Conservation (phyloP, 2,888 invertebrate species). For the Myopa tessellatipennis region DNA sequence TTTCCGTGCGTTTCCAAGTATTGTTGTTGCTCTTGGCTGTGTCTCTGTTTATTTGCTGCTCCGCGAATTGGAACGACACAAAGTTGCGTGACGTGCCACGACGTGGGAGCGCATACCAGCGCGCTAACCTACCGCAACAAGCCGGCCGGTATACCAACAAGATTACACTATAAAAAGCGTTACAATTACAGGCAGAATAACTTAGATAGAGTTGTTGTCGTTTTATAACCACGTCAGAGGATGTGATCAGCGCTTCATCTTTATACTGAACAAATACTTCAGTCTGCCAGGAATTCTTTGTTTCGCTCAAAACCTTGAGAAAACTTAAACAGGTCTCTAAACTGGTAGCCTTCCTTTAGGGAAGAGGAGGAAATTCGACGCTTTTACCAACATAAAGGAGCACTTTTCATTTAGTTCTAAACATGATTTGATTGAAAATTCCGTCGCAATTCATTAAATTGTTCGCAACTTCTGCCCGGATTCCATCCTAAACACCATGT, state of each 20-base stretch:
- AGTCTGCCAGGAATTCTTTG: no score
- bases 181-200: no score
- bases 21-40: constrained; percentile 32
- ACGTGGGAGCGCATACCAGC: constrained; percentile 24
- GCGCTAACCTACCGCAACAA: constrained; percentile 52
- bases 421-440: neutral
- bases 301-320: no score
- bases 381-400: no score
- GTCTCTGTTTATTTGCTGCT: constrained; percentile 40
- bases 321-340: no score
- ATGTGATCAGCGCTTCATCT: no score
- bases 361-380: no score
- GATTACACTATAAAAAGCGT: no score
- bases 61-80: constrained; percentile 31
- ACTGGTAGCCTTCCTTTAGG: no score
- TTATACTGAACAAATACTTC: no score
- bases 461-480: neutral
- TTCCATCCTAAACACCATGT: neutral
- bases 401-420: neutral
- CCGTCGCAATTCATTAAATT: neutral
- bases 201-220: no score
- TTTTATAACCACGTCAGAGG: no score
- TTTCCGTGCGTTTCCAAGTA: constrained; percentile 27
- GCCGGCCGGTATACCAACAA: constrained; percentile 51
- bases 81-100: neutral